Evolutionary conservation across 1,140 invertebrate species (phyloP), one percentile per base, ranked within the genome.

Genomic region (Aphelenchoides besseyi): DNA sequence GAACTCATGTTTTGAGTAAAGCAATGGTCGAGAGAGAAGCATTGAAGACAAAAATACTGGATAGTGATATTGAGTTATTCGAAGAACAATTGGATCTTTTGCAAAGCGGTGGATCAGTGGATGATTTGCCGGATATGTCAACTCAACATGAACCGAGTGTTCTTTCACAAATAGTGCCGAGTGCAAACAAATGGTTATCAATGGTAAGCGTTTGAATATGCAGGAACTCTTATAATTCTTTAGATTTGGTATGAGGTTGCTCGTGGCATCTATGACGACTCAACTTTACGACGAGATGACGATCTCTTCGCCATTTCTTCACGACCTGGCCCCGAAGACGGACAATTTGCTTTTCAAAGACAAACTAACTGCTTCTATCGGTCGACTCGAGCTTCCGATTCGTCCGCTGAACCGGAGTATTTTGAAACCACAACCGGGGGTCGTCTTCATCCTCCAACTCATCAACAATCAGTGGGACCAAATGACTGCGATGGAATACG

Each of bases 201-300:
- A 66, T 12, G 30, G 30, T 66, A 3, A 37, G 28, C 48, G n/a
- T 32, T 16, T n/a, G 9, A 0, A 41, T 23, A 63, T 61, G 1
- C 36, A 1, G 30, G 23, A 26, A 29, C 36, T 66, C 16, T 66
- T 29, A 3, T 66, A 18, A 18, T n/a, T 12, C n/a, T 66, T 66
- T 30, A 66, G 63, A 16, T 29, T 23, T 66, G 63, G 63, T n/a
- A 29, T 33, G 63, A 66, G 16, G 63, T 66, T 53, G 63, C 36
- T 23, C 16, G 36, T n/a, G 48, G 23, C 12, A 12, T 66, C n/a
- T 37, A 33, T 16, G 32, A 66, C 63, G 32, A 29, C 63, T 12
- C 9, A 30, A 12, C n/a, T 16, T 29, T 53, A 16, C 16, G n/a
- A 12, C 63, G 63, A 12, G 36, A 36, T 16, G 30, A 37, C 9